Evolutionary conservation across 37 sponge, comb jelly and placozoan species (phyloP), one percentile per base, ranked within the genome.

Genomic region (Chondrilla cf. caribensis): DNA sequence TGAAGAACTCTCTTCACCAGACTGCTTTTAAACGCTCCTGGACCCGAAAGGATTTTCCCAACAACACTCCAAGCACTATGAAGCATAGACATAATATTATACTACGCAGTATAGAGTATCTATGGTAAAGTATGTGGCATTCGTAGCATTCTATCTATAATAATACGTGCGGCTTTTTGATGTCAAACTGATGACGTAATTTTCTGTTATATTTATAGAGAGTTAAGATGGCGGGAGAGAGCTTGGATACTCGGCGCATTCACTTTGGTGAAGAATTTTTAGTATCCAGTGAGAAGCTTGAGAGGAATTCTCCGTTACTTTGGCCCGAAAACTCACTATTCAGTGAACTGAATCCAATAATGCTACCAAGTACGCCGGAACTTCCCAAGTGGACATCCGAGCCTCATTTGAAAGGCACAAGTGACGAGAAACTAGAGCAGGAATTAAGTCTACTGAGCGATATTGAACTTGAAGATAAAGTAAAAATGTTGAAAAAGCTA

Each of bases 251-350:
- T 62, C 18, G 8, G 8, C 25, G 64, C 29, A 5, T 62, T 62
- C 64, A 62, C 18, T 62, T n/a, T 62, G 15, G 25, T 39, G 76
- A 39, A 22, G 87, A 90, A 1, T 9, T 19, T 40, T 76, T 91
- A 19, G 54, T 84, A n/a, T 91, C 91, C n/a, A 73, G 32, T 19
- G 91, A 91, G 82, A 67, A 78, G 35, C 43, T 91, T 8, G 47
- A 58, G 0, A 60, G 84, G 21, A 70, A 84, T 26, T 91, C 91
- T 38, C 91, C 91, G 15, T 84, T 87, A 11, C 87, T 91, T 79
- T 91, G 91, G 91, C 91, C 91, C 1, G 84, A 87, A 6, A 71
- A 80, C 35, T 36, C 76, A 2, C 76, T 43, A 0, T 73, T 37
- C 40, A n/a, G 25, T n/a, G 29, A 62, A 7, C 6, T n/a, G 29